Evolutionary conservation across 1,140 invertebrate genomes (phyloP).

Genomic region (Cotesia chilonis): DNA sequence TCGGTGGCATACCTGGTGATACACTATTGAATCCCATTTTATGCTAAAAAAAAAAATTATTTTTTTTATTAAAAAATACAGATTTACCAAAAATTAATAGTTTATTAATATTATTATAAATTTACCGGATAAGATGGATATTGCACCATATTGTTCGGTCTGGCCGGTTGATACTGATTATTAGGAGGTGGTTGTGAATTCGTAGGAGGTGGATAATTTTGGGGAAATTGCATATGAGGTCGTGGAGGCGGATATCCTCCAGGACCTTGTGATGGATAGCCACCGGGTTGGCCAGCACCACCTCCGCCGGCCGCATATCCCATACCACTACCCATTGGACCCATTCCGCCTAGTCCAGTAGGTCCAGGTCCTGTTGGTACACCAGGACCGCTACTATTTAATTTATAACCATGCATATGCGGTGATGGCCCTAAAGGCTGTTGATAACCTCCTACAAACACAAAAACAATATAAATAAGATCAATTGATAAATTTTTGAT

Average conservation of each 20-base stretch:
- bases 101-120: neutral
- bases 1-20: constrained; percentile 58
- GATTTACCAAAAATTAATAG: neutral
- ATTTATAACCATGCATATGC: constrained; percentile 71
- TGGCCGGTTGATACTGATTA: constrained; percentile 62
- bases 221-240: constrained; percentile 62
- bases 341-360: constrained; percentile 58
- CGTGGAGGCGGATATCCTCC: constrained; percentile 60
- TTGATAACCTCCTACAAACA: constrained; percentile 63
- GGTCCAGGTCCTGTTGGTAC: constrained; percentile 58
- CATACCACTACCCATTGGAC: constrained; percentile 59
- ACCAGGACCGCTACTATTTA: constrained; percentile 62
- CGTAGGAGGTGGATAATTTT: constrained; percentile 59
- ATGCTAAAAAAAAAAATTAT: constrained; percentile 51
- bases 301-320: constrained; percentile 58
- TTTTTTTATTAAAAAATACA: constrained; percentile 12
- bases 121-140: constrained; percentile 62
- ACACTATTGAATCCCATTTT: constrained; percentile 64
- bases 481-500: too few relatives aligned
- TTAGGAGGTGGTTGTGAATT: constrained; percentile 62
- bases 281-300: constrained; percentile 61
- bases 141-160: constrained; percentile 64
- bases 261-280: constrained; percentile 59
- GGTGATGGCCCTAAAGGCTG: constrained; percentile 72
- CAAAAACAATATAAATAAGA: neutral